Evolutionary conservation across 2,888 invertebrate species (phyloP).

Genomic region (Herminia tarsipennalis): DNA sequence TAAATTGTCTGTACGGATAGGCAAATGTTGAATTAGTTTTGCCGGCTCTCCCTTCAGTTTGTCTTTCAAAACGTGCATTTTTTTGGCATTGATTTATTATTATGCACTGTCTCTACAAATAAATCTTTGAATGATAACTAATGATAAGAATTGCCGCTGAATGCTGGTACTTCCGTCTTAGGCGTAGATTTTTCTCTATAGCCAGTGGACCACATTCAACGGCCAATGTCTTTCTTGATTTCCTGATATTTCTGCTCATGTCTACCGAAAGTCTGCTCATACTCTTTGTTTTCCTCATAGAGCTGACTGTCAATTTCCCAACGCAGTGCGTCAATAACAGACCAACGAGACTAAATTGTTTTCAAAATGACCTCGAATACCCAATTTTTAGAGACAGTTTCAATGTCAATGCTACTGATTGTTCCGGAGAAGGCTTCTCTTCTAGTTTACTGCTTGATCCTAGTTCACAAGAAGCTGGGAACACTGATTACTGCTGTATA

Average conservation of each 20-base stretch:
- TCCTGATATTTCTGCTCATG: conserved; percentile 5
- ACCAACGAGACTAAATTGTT: conserved; percentile 20
- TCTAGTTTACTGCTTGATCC: neutral
- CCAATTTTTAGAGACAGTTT: conserved; percentile 9
- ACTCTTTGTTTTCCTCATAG: conserved; percentile 10
- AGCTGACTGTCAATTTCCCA: conserved; percentile 30
- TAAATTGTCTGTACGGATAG: conserved; percentile 22
- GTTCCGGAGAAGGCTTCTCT: neutral
- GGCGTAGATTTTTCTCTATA: conserved; percentile 16
- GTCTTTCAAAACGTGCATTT: conserved; percentile 4
- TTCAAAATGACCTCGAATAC: conserved; percentile 13
- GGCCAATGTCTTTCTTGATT: conserved; percentile 11
- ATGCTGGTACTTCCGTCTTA: conserved; percentile 20
- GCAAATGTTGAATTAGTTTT: conserved; percentile 25
- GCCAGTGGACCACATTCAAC: conserved; percentile 10
- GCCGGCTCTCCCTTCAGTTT: conserved; percentile 28
- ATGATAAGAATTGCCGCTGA: conserved; percentile 19
- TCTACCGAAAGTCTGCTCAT: conserved; percentile 13
- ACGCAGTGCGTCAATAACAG: conserved; percentile 26
- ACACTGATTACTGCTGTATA: too few relatives aligned
- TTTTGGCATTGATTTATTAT: conserved; percentile 17
- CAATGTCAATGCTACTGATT: conserved; percentile 1
- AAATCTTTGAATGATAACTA: conserved; percentile 29
- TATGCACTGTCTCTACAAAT: too few relatives aligned
- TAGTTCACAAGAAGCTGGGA: too few relatives aligned